These are phyloP conservation scores for Coccyzus lansbergi DNA, from an alignment of 2,797 vertebrate genomes.

Conservation along the genomic window DNA sequence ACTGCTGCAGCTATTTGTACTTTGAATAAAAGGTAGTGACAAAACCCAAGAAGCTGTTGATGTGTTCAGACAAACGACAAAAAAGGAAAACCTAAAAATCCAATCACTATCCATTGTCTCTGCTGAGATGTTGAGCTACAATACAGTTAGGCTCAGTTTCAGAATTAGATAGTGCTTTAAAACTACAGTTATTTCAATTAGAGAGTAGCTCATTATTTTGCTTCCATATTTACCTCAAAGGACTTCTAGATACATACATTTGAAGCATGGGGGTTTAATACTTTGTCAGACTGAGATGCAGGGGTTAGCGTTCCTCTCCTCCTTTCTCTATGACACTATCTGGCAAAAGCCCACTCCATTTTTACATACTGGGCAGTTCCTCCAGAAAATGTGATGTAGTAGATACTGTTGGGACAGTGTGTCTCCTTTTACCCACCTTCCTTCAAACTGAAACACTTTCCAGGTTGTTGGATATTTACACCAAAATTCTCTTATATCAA, in stretches of 20 bases:
- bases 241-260: not conserved
- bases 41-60: not conserved
- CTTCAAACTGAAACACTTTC: not conserved
- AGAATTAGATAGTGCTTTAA: not conserved
- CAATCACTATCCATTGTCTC: not conserved
- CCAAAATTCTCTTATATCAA: not conserved
- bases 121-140: not conserved
- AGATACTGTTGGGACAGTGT: not conserved
- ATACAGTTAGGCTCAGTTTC: not conserved
- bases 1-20: not conserved
- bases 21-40: not conserved
- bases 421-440: not conserved
- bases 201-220: not conserved
- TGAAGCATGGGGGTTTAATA: not conserved
- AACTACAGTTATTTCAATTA: not conserved
- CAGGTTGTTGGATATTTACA: not conserved
- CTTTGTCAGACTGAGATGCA: not conserved
- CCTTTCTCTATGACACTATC: not conserved
- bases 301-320: not conserved
- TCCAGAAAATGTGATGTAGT: not conserved
- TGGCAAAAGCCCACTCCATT: not conserved
- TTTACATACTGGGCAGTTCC: not conserved
- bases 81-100: not conserved
- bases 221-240: not conserved
- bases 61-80: not conserved